phyloP scores from a whole-genome alignment of 2,888 invertebrate species.

The Hyles lineata region DNA sequence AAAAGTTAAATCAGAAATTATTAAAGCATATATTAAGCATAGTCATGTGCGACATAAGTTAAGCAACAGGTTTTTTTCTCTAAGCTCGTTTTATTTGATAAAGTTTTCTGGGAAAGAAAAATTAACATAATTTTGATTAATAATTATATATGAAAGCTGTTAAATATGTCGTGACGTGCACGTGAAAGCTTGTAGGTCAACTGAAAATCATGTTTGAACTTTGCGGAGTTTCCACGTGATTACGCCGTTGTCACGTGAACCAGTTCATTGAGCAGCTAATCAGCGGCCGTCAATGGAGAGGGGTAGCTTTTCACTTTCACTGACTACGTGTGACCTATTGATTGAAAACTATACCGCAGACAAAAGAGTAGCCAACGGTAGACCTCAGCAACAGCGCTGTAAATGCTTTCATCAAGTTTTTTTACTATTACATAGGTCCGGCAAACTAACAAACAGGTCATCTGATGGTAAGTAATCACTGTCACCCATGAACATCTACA shows the following conservation, averaged over 20 bases:
- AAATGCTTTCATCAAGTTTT: too few species aligned
- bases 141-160: not conserved
- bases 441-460: too few species aligned
- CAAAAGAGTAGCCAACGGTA: too few species aligned
- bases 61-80: too few species aligned
- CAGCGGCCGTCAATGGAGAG: constrained; percentile 12
- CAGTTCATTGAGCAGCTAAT: constrained; percentile 14
- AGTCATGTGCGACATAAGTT: too few species aligned
- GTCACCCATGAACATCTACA: too few species aligned
- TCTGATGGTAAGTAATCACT: too few species aligned
- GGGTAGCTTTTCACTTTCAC: not conserved
- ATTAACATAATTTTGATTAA: not conserved
- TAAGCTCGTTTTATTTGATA: too few species aligned
- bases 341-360: not conserved
- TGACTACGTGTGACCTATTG: not conserved
- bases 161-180: constrained; percentile 1
- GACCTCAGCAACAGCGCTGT: too few species aligned
- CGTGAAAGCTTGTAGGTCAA: constrained; percentile 13
- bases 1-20: too few species aligned
- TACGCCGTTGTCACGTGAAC: constrained; percentile 14
- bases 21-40: too few species aligned
- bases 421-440: too few species aligned
- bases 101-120: not conserved
- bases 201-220: constrained; percentile 24
- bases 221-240: constrained; percentile 15